Base-by-base conservation (phyloP, 2,113 vertebrate genomes). In the Clinocottus analis region DNA sequence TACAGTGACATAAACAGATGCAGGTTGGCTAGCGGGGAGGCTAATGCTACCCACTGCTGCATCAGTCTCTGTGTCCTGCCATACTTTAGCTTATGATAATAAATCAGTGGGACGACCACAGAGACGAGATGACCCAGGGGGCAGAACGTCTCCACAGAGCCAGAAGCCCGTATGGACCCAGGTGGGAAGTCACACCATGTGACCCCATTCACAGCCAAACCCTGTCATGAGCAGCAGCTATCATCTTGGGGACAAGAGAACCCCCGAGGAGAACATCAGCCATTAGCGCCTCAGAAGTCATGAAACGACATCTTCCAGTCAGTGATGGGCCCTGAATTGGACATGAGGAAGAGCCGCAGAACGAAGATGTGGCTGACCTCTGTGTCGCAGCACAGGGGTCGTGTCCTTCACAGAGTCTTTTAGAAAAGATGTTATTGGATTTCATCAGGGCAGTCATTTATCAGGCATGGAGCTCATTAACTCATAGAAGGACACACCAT, bases 391-490 rank as follows among this genome's bases (percentile, higher is more conserved):
- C 58, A 27, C 64, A 77, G 73, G 17, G 31, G 17, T 63, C 23
- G 71, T 55, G 75, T 75, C 77, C 75, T 86, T 72, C 61, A 68
- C 33, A 21, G 17, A 31, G 59, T 79, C 47, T 74, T 88, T 86
- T 43, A 86, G 79, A 73, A 81, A 31, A 86, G 55, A 75, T 75
- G 72, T 73, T 70, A 86, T 82, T 72, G 81, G 75, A 86, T 85
- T 84, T 72, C 82, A 77, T 79, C 45, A 65, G 75, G 61, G 47
- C 19, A 31, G 70, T 77, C 75, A 88, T 91, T 80, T 70, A 76
- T 80, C 67, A 86, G 55, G 13, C 64, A 13, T 45, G 33, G 21
- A 56, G 72, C 73, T 76, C 58, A 80, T 85, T 83, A 87, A 37
- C 76, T 85, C 77, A 27, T 11, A 16, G 63, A 81, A 65, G 64